Evolutionary conservation across 2,888 invertebrate species (phyloP).

Genomic region (Tiphia femorata): DNA sequence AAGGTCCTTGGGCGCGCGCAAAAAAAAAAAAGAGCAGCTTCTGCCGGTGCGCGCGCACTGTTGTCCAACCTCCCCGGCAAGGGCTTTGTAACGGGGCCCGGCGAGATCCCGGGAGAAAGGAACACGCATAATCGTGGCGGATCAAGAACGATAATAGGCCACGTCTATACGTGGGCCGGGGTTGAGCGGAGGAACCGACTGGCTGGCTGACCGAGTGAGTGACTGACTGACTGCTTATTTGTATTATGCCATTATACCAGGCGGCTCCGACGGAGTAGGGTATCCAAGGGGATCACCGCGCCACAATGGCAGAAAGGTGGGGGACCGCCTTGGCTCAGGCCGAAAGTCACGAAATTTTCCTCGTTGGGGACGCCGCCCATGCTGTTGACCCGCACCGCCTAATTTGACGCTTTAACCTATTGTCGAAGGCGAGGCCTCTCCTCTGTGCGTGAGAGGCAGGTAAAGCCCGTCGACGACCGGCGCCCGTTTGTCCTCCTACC

Average conservation of each 20-base stretch:
- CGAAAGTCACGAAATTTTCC: conserved; percentile 31
- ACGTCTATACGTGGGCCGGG: conserved; percentile 29
- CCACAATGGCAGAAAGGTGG: background rate
- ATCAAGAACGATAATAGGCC: conserved; percentile 57
- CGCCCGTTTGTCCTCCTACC: conserved; percentile 12
- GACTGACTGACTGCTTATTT: conserved; percentile 49
- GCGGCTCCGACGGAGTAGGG: conserved; percentile 20
- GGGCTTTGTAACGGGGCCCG: conserved; percentile 39
- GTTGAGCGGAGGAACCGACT: conserved; percentile 34
- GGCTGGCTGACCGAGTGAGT: conserved; percentile 43
- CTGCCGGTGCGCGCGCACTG: conserved; percentile 12
- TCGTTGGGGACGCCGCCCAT: conserved; percentile 53
- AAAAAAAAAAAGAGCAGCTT: too few relatives aligned
- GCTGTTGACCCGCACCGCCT: conserved; percentile 62
- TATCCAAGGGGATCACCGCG: conserved; percentile 15
- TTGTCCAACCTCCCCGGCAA: conserved; percentile 17
- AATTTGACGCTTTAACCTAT: conserved; percentile 56
- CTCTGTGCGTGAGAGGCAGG: conserved; percentile 5
- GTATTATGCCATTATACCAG: conserved; percentile 49
- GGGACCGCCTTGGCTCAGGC: conserved; percentile 13
- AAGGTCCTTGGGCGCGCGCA: too few relatives aligned
- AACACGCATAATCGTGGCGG: conserved; percentile 48
- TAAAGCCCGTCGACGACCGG: conserved; percentile 20
- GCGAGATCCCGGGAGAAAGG: conserved; percentile 40
- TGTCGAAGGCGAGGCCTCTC: conserved; percentile 29